Percentiles rank a stretch among this genome's conserved stretches.
These are phyloP conservation scores for Horisme vitalbata DNA, from an alignment of 2,888 invertebrate genomes.

Conservation along the genomic window DNA sequence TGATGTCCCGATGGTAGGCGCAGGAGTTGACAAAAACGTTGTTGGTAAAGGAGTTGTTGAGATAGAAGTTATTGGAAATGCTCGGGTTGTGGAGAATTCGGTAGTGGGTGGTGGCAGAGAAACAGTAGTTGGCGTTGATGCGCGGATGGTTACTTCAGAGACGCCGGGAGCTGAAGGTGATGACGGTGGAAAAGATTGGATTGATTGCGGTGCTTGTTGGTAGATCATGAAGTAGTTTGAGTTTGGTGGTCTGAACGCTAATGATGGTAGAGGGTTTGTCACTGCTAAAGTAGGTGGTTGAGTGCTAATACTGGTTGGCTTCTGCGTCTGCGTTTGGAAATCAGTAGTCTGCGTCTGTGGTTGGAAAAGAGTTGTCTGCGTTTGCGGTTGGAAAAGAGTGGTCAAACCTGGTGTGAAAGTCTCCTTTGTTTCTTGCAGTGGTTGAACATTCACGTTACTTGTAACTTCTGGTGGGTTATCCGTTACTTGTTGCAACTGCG, in stretches of 20 bases:
- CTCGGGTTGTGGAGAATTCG: conserved; percentile 5
- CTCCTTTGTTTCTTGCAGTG: conserved; percentile 1
- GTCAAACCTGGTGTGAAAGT: conserved; percentile 9
- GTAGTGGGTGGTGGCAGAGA: conserved; percentile 8
- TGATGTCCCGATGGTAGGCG: conserved; percentile 1
- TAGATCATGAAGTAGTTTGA: conserved; percentile 47
- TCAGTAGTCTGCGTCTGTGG: conserved; percentile 9
- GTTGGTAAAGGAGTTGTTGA: conserved; percentile 13
- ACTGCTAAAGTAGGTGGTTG: conserved; percentile 4
- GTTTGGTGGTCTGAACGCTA: conserved; percentile 11
- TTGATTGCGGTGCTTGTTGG: conserved; percentile 48
- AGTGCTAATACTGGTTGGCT: conserved; percentile 1
- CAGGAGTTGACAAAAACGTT: conserved; percentile 9
- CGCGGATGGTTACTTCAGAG: conserved; percentile 18
- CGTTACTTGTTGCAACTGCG: conserved; percentile 10
- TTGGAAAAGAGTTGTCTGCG: not conserved
- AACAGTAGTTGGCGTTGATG: conserved; percentile 20
- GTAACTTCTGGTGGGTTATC: conserved; percentile 10
- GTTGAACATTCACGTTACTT: conserved; percentile 2
- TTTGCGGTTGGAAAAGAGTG: not conserved
- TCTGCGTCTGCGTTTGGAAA: not conserved
- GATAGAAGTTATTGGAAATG: conserved; percentile 4
- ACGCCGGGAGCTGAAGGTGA: conserved; percentile 23
- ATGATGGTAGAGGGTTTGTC: not conserved
- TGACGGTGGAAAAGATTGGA: conserved; percentile 30